Evolutionary conservation across 1,140 invertebrate species (phyloP).

Genomic region (Brachionus angularis): DNA sequence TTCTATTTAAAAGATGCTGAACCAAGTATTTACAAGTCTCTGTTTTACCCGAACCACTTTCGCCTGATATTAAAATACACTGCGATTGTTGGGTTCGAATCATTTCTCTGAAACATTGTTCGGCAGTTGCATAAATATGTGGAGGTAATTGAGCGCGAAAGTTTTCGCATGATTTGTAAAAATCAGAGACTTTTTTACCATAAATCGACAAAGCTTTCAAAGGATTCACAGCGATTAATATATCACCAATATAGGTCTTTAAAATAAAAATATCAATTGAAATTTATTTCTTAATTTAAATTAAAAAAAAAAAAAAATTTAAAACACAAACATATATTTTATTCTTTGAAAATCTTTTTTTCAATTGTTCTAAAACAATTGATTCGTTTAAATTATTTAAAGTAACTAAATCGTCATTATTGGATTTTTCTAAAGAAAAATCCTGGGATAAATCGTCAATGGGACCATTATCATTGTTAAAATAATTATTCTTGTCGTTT

Average conservation of each 20-base stretch:
- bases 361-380: slow-evolving; percentile 21
- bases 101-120: slow-evolving; percentile 71
- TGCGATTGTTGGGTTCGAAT: slow-evolving; percentile 71
- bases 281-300: slow-evolving; percentile 7
- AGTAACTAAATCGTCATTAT: slow-evolving; percentile 30
- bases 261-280: slow-evolving; percentile 55
- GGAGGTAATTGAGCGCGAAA: slow-evolving; percentile 75
- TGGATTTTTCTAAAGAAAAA: slow-evolving; percentile 26
- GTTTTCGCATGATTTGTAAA: slow-evolving; percentile 75
- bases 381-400: slow-evolving; percentile 34
- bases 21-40: slow-evolving; percentile 76
- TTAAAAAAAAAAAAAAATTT: not conserved
- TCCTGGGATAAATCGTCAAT: not conserved
- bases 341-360: slow-evolving; percentile 40
- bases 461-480: not conserved
- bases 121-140: slow-evolving; percentile 79
- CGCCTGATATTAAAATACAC: slow-evolving; percentile 92
- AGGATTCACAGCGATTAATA: slow-evolving; percentile 75
- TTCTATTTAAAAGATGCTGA: slow-evolving; percentile 52
- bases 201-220: slow-evolving; percentile 74
- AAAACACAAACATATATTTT: slow-evolving; percentile 30
- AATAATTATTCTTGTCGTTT: not conserved
- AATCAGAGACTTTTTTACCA: slow-evolving; percentile 74
- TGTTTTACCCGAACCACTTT: slow-evolving; percentile 93
- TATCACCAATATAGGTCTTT: slow-evolving; percentile 83